These are phyloP conservation scores for Drosophila carrolli DNA, from an alignment of 1,140 invertebrate species.

Conservation along the genomic window DNA sequence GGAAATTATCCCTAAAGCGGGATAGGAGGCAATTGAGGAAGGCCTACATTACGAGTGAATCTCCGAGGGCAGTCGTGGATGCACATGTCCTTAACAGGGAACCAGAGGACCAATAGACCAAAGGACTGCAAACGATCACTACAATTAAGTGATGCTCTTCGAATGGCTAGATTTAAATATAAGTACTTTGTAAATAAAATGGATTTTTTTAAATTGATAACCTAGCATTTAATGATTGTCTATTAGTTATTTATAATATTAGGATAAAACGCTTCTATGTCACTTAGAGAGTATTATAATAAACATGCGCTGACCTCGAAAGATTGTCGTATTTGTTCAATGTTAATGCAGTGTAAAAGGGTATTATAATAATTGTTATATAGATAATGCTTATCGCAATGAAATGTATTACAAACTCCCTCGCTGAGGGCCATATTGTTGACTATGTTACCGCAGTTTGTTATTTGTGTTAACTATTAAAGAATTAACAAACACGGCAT, in stretches of 20 bases:
- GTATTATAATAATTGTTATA: not conserved
- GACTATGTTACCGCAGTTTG: constrained; percentile 4
- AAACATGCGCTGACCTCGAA: not conserved
- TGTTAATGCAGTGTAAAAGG: not conserved
- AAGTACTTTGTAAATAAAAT: constrained; percentile 17
- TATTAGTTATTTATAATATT: constrained; percentile 1
- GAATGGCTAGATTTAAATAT: constrained; percentile 7
- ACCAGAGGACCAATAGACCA: constrained; percentile 18
- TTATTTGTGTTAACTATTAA: constrained; percentile 39
- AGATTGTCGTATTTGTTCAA: not conserved
- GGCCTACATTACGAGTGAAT: constrained; percentile 1
- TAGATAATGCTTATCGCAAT: constrained; percentile 9
- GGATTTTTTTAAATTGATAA: not conserved
- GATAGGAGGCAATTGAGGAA: constrained; percentile 7
- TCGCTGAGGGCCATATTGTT: constrained; percentile 15
- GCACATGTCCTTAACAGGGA: constrained; percentile 38
- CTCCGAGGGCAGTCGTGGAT: constrained; percentile 6
- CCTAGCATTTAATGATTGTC: constrained; percentile 7
- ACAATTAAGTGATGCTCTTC: not conserved
- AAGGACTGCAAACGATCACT: constrained; percentile 18
- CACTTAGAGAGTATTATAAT: constrained; percentile 1
- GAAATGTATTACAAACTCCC: constrained; percentile 12
- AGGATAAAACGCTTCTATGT: not conserved
- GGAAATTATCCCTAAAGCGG: constrained; percentile 1
- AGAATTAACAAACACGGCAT: constrained; percentile 26